These are phyloP conservation scores for Takifugu ocellatus DNA, from an alignment of 2,797 vertebrate species.

Conservation along the genomic window DNA sequence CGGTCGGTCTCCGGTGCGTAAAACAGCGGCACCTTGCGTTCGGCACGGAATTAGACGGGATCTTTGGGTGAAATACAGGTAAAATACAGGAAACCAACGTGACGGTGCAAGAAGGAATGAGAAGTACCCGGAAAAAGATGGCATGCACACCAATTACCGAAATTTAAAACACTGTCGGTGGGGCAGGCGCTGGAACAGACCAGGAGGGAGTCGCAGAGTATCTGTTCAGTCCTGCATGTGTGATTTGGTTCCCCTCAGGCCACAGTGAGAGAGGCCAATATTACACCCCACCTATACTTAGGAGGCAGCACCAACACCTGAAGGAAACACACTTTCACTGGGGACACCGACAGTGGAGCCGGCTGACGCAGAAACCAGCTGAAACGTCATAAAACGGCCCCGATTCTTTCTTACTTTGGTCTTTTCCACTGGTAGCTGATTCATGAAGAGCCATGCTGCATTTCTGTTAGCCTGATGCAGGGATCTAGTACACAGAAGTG, in stretches of 20 bases:
- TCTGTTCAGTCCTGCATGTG: neutral
- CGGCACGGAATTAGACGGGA: neutral
- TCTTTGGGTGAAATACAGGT: neutral
- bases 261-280: constrained; percentile 29
- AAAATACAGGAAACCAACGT: no score
- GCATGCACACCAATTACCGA: no score
- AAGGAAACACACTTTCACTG: neutral
- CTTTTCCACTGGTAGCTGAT: constrained; percentile 17
- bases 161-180: no score
- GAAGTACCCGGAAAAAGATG: no score
- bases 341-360: neutral
- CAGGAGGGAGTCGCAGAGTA: no score
- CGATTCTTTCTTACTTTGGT: neutral
- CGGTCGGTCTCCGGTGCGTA: constrained; percentile 13
- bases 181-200: no score
- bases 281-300: constrained; percentile 50
- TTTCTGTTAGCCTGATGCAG: no score
- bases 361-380: no score
- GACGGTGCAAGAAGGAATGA: no score
- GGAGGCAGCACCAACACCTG: constrained; percentile 8
- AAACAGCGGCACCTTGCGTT: constrained; percentile 65
- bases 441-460: no score
- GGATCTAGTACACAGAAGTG: no score
- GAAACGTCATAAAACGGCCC: no score
- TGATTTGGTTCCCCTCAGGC: constrained; percentile 23